Base-by-base conservation (phyloP, 53 echinoderm and acorn worm genomes). In the Holothuria scabra region DNA sequence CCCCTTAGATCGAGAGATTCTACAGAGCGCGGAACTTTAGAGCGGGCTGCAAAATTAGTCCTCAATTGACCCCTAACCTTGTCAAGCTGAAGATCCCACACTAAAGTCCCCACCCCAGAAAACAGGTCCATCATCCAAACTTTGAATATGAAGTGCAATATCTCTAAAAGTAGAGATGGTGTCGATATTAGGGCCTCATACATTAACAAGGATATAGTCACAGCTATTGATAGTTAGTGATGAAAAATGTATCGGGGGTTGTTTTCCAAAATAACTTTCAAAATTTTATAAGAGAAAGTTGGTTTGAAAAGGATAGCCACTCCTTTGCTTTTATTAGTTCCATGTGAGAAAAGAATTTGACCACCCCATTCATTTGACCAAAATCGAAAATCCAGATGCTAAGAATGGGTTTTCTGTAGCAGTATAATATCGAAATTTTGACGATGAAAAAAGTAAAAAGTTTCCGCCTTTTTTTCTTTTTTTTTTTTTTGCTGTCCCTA, bases 271-370 rank as follows among this genome's bases (percentile, higher is more conserved):
- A 76, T 22, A 19, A 76, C 14, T 10, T 55, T 56, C 60, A 26
- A 52, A 24, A 63, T 26, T 14, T 57, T 34, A 19, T 60, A 19
- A 35, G 65, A 35, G 35, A 74, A 24, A 6, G 85, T 61, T 28
- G 76, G 63, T 48, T 71, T 86, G 13, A 79, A 66, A 2, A 79
- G 38, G 28, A 86, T 79, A 1, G 65, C 86, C 5, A 86, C 86
- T 49, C 79, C 86, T 16, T 65, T 26, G 33, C 79, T 79, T 20
- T 75, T 74, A 19, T 71, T 72, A 38, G 37, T 30, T 22, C 25
- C 61, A 86, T 76, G 75, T 26, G 86, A 64, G 66, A 86, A 86
- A 20, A 86, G n/a, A n/a, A n/a, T n/a, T n/a, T n/a, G n/a, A n/a
- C n/a, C n/a, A n/a, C n/a, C n/a, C n/a, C n/a, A n/a, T 66, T 86